A percentile compares a stretch with the other conserved stretches of the same genome.
Conservation (phyloP, 2,888 invertebrate species). For the Megalurothrips usitatus region DNA sequence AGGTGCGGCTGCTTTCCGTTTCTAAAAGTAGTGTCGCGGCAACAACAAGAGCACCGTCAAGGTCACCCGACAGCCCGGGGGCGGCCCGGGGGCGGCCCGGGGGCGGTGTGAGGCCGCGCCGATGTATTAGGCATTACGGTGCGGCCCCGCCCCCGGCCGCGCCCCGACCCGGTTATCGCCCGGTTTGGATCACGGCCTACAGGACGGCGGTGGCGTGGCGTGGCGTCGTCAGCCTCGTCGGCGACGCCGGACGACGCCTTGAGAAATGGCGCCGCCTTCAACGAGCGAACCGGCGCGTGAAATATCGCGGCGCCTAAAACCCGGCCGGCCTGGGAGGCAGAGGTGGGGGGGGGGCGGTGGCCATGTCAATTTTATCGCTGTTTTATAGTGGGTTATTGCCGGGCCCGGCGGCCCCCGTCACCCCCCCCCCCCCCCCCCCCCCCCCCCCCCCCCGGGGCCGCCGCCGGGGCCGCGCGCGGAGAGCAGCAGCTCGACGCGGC, state of each 20-base stretch:
- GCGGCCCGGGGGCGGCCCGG: too few relatives aligned
- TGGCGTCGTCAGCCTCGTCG: too few relatives aligned
- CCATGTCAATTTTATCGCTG: conserved; percentile 21
- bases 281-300: conserved; percentile 20
- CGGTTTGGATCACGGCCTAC: not conserved
- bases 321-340: not conserved
- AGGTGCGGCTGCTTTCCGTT: too few relatives aligned
- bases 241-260: not conserved
- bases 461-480: not conserved
- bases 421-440: not conserved
- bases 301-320: not conserved
- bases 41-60: too few relatives aligned
- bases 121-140: not conserved
- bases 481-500: too few relatives aligned
- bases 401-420: not conserved
- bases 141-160: not conserved
- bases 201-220: not conserved
- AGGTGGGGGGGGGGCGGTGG: not conserved
- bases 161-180: not conserved
- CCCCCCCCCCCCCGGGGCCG: not conserved
- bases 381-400: conserved; percentile 24
- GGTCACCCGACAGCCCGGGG: too few relatives aligned
- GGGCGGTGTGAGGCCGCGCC: not conserved
- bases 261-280: conserved; percentile 17
- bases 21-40: too few relatives aligned